These are phyloP conservation scores for Sipha maydis DNA, from an alignment of 2,888 invertebrate genomes.

Conservation along the genomic window DNA sequence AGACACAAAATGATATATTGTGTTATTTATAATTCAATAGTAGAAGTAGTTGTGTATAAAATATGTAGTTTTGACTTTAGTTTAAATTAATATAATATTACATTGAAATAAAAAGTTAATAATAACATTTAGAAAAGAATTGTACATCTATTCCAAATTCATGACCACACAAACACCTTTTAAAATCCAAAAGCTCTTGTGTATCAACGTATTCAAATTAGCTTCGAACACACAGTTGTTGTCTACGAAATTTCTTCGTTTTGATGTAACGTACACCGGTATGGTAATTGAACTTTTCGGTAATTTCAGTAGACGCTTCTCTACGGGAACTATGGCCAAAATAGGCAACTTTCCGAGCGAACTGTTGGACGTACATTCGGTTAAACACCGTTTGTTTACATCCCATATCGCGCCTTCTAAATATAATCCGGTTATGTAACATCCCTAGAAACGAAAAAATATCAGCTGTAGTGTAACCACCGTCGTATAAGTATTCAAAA, in stretches of 20 bases:
- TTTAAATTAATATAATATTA: too few species aligned
- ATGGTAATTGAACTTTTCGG: conserved; percentile 84
- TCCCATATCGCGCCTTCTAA: conserved; percentile 92
- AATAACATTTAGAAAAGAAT: neutral
- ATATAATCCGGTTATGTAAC: conserved; percentile 82
- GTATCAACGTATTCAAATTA: conserved; percentile 83
- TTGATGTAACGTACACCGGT: conserved; percentile 90
- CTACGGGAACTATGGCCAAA: conserved; percentile 85
- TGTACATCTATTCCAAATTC: conserved; percentile 75
- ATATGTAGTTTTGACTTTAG: too few species aligned
- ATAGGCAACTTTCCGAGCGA: conserved; percentile 87
- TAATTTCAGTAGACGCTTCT: conserved; percentile 80
- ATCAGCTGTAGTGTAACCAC: too few species aligned
- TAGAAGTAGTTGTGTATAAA: too few species aligned
- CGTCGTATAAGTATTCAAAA: too few species aligned
- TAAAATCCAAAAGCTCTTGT: conserved; percentile 88
- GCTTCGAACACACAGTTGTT: conserved; percentile 91
- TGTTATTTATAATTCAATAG: too few species aligned
- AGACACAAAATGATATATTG: too few species aligned
- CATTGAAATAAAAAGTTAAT: too few species aligned
- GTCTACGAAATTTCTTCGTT: conserved; percentile 85
- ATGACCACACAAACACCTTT: conserved; percentile 89
- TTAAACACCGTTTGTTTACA: conserved; percentile 75
- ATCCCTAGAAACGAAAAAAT: conserved; percentile 69
- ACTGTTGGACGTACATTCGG: conserved; percentile 82